phyloP scores from a whole-genome alignment of 2,113 vertebrate genomes.

The Abramis brama region DNA sequence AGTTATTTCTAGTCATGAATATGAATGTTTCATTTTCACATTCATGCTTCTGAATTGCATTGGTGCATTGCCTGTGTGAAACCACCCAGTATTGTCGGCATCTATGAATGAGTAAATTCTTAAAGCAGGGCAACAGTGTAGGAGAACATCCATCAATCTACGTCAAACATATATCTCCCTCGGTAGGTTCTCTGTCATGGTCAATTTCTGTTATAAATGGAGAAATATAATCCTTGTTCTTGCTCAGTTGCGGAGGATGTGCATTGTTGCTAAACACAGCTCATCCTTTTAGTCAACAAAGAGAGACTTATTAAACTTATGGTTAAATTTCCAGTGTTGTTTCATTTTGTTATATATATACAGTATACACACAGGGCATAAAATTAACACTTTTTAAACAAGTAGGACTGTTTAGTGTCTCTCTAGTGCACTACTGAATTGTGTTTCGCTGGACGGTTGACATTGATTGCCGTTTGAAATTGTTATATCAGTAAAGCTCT shows the following conservation, averaged over 20 bases:
- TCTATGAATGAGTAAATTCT: constrained; percentile 49
- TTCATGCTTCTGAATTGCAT: background rate
- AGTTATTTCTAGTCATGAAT: constrained; percentile 3
- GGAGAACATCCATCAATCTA: constrained; percentile 68
- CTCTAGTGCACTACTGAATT: constrained; percentile 11
- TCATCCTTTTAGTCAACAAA: constrained; percentile 27
- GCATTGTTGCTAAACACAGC: constrained; percentile 16
- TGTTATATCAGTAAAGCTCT: background rate
- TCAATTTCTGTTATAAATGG: constrained; percentile 65
- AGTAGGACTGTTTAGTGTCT: constrained; percentile 7
- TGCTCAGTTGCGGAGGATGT: background rate
- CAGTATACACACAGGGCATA: too few species aligned
- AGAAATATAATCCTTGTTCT: constrained; percentile 19
- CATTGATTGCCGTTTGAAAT: background rate
- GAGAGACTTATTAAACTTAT: background rate
- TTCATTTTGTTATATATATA: too few species aligned
- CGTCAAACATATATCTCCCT: constrained; percentile 56
- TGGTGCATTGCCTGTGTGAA: background rate
- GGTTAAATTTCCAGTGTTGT: background rate
- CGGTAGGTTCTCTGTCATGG: constrained; percentile 57
- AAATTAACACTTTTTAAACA: background rate
- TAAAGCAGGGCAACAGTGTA: constrained; percentile 27
- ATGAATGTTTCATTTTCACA: background rate
- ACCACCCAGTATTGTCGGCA: background rate
- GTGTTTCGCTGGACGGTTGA: constrained; percentile 2